A percentile compares a stretch with the other conserved stretches of the same genome.
Conservation (phyloP, 92 coral and sea anemone genomes). For the Parazoanthus darwini region DNA sequence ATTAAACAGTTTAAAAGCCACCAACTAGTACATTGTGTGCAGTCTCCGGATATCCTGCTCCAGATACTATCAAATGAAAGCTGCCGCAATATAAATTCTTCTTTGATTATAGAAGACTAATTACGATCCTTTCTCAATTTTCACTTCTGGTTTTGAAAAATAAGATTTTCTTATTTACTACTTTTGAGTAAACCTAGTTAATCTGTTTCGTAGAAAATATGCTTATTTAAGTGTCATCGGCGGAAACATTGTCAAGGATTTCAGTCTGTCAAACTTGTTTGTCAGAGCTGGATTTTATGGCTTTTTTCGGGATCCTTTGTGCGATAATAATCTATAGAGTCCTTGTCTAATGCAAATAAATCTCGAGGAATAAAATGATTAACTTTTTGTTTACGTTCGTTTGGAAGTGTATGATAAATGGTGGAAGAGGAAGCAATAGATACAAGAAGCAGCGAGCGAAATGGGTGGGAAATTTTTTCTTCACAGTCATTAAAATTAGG, state of each 20-base stretch:
- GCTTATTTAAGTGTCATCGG: background rate
- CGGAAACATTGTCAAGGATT: background rate
- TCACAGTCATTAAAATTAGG: slow-evolving; percentile 17
- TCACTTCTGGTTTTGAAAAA: slow-evolving; percentile 4
- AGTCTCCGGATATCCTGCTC: slow-evolving; percentile 43
- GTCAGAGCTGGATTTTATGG: slow-evolving; percentile 31
- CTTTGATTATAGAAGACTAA: slow-evolving; percentile 16
- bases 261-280: background rate
- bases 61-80: slow-evolving; percentile 32
- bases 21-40: slow-evolving; percentile 14
- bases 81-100: slow-evolving; percentile 26
- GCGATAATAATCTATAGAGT: slow-evolving; percentile 63
- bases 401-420: slow-evolving; percentile 39
- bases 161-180: background rate
- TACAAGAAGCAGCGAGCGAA: slow-evolving; percentile 1
- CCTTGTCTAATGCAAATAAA: slow-evolving; percentile 66
- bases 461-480: slow-evolving; percentile 28
- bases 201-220: background rate
- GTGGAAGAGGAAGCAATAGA: slow-evolving; percentile 33
- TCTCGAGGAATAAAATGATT: slow-evolving; percentile 46
- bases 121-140: slow-evolving; percentile 20
- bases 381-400: slow-evolving; percentile 37
- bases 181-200: background rate
- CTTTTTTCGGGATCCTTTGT: slow-evolving; percentile 60
- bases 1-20: slow-evolving; percentile 24